Base-by-base conservation (phyloP, 2,113 vertebrate species). In the Empidonax traillii region DNA sequence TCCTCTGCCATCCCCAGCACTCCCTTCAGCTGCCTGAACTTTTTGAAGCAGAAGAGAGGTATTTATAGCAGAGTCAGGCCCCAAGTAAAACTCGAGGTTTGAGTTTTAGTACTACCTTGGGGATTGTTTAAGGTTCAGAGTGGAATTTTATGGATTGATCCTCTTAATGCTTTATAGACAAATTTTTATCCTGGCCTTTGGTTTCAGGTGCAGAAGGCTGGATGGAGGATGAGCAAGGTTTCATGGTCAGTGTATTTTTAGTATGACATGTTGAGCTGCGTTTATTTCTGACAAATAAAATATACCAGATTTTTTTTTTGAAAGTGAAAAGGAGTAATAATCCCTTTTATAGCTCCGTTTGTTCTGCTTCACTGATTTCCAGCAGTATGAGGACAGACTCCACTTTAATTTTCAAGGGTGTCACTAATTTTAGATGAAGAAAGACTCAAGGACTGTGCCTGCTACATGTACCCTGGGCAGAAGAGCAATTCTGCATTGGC, bases 221-320 rank as follows among this genome's bases (percentile, higher is more conserved):
- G 10, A 18, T 66, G 44, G 41, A 76, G 30, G 31, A 67, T 53
- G 51, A 94, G 25, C 7, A 33, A 85, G 33, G 73, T 20, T 90
- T 95, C 91, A 35, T 88, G 43, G 85, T 55, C 51, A 31, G 39
- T 80, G 35, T 83, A 80, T 93, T 93, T 93, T 94, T 90, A 83
- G 89, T 59, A 69, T 67, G 30, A 39, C 87, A 21, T 49, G 37
- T 69, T 90, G 46, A 90, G 46, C 37, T 77, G 39, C 0, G 0
- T 78, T 93, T 95, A 9, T 80, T 59, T 84, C 27, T 83, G 30
- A 69, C 67, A 85, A 68, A 79, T 91, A 83, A 69, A 94, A 93
- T 20, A 86, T 5, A 80, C 28, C 23, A 17, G 22, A 28, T 14
- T 65, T 56, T 68, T 87, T 59, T 75, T 68, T 87, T 43, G 27